Conservation (phyloP, 35 echinoderm and acorn worm genomes). For the Lytechinus variegatus region DNA sequence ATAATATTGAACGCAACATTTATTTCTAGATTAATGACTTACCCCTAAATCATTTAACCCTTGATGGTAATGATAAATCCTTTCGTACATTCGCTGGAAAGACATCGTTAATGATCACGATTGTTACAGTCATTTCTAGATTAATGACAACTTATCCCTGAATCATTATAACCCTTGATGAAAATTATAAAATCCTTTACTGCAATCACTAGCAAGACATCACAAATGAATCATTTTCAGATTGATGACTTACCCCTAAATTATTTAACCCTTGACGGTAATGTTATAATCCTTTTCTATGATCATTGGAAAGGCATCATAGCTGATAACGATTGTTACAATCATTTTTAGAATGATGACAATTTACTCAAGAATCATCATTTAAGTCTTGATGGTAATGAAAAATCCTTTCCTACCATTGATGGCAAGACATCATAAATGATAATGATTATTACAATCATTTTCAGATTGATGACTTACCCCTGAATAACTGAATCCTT, state of each 20-base stretch:
- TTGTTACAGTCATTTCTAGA: neutral
- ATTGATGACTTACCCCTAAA: slow-evolving; percentile 76
- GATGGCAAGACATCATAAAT: slow-evolving; percentile 55
- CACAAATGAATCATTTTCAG: neutral
- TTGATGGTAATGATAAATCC: slow-evolving; percentile 94
- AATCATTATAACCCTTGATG: slow-evolving; percentile 86
- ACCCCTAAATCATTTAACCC: slow-evolving; percentile 91
- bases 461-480: slow-evolving; percentile 59
- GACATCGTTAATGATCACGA: neutral
- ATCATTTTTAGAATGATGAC: neutral
- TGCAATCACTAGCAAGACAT: slow-evolving; percentile 77
- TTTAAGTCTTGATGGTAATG: slow-evolving; percentile 91
- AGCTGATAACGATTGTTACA: too few relatives aligned
- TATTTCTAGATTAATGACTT: slow-evolving; percentile 34
- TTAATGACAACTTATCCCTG: slow-evolving; percentile 78
- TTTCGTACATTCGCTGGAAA: slow-evolving; percentile 81
- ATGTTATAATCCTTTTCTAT: slow-evolving; percentile 82
- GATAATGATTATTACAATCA: too few relatives aligned
- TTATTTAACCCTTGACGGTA: slow-evolving; percentile 90
- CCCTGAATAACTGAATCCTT: slow-evolving; percentile 86
- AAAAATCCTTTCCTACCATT: slow-evolving; percentile 90
- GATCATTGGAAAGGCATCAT: slow-evolving; percentile 70
- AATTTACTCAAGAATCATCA: slow-evolving; percentile 78
- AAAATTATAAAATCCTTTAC: slow-evolving; percentile 91
- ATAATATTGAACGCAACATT: too few relatives aligned